Percentiles rank a stretch among this genome's conserved stretches.
Evolutionary conservation across 2,113 vertebrate species (phyloP).

Genomic region (Acanthochromis polyacanthus): DNA sequence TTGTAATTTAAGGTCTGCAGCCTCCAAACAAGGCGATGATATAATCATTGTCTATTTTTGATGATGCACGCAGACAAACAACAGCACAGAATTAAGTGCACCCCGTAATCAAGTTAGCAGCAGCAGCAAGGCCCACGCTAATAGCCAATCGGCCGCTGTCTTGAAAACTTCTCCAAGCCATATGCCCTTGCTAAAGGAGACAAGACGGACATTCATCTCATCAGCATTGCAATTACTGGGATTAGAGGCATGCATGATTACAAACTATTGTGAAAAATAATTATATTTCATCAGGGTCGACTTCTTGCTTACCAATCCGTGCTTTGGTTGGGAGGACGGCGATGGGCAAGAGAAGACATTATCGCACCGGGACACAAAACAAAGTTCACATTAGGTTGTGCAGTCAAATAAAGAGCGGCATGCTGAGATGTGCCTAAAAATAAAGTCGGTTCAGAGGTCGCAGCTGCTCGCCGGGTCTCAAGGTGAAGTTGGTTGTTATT

Average conservation of each 20-base stretch:
- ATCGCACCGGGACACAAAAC: constrained; percentile 74
- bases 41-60: constrained; percentile 89
- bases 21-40: constrained; percentile 86
- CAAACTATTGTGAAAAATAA: constrained; percentile 73
- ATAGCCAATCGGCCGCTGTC: constrained; percentile 78
- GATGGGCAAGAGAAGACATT: constrained; percentile 60
- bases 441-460: constrained; percentile 32
- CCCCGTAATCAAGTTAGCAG: constrained; percentile 86
- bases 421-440: constrained; percentile 46
- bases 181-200: constrained; percentile 69
- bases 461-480: constrained; percentile 47
- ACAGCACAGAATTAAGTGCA: constrained; percentile 87
- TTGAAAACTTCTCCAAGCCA: constrained; percentile 71
- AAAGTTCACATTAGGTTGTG: constrained; percentile 75
- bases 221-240: constrained; percentile 77
- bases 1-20: constrained; percentile 83
- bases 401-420: constrained; percentile 55
- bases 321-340: constrained; percentile 70
- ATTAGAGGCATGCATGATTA: constrained; percentile 83
- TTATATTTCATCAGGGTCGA: constrained; percentile 66
- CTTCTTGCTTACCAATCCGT: constrained; percentile 84
- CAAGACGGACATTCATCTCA: constrained; percentile 72
- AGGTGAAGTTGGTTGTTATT: no score
- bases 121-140: constrained; percentile 80
- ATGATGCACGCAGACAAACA: constrained; percentile 88